Evolutionary conservation across 2,113 vertebrate genomes (phyloP).

Genomic region (Lepus europaeus): DNA sequence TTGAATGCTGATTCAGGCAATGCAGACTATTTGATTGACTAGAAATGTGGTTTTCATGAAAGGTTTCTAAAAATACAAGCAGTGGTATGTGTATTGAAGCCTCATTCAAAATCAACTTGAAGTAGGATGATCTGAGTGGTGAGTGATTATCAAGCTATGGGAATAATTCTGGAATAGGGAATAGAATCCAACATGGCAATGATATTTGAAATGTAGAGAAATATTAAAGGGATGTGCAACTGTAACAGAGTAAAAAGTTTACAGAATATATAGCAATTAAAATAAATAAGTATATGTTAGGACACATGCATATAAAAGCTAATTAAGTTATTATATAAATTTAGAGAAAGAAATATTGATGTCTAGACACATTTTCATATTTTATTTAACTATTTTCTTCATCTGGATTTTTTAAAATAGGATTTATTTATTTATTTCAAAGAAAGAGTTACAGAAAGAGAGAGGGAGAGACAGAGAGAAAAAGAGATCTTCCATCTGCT

Average conservation of each 20-base stretch:
- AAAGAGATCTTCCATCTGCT: too few relatives aligned
- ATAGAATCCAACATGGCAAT: background rate
- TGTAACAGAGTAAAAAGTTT: background rate
- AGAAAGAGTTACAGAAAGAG: too few relatives aligned
- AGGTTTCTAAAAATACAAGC: background rate
- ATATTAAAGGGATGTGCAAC: background rate
- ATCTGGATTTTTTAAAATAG: too few relatives aligned
- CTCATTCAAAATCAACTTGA: background rate
- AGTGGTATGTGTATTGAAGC: background rate
- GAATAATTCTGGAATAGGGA: background rate
- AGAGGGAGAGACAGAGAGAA: too few relatives aligned
- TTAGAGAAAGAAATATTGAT: slow-evolving; percentile 28
- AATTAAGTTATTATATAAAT: background rate
- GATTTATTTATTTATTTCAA: too few relatives aligned
- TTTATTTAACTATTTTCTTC: background rate
- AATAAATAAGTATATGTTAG: background rate
- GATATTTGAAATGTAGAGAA: background rate
- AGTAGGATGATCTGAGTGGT: background rate
- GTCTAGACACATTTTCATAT: background rate
- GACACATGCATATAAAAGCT: too few relatives aligned
- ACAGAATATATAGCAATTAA: background rate
- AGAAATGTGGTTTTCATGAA: background rate
- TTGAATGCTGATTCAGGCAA: background rate
- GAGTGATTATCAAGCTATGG: background rate
- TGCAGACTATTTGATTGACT: too few relatives aligned